Evolutionary conservation across 2,888 invertebrate species (phyloP), one percentile per base, ranked within the genome.

Genomic region (Agrochola lychnidis): DNA sequence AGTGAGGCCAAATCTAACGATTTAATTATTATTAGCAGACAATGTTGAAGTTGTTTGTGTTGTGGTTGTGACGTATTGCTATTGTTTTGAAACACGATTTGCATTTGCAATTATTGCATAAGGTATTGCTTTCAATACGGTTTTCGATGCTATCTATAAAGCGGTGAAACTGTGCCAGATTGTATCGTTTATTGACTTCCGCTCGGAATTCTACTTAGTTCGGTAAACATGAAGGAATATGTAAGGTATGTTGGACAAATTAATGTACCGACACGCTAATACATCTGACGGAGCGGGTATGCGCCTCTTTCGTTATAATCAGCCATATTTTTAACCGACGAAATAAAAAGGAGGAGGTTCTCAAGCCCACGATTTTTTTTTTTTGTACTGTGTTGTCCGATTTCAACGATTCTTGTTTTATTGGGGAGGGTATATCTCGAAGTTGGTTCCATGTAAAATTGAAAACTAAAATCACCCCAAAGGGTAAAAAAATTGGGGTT

Each of bases 31-130:
- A 42, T 69, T 61, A 56, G 42, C 14, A 22, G 30, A 73, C 69
- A 74, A 74, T 69, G 66, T 76, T 61, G 19, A 40, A 56, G 53
- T 68, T 75, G 56, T 53, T 25, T 36, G 1, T n/a, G 30, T 69
- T 59, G 45, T 85, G 85, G 30, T 69, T 59, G 45, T 85, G 85
- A 85, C 80, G 85, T 83, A 63, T 73, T 51, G 57, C 78, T 64
- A 85, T 85, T 85, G 85, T 85, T 72, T 78, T n/a, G 0, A 73
- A 68, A 63, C 42, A 75, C 25, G 22, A 70, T 76, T 81, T 74
- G 78, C 74, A 70, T 78, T 78, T 68, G 67, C 61, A 77, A 71
- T 70, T 67, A 72, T 83, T 78, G 59, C 67, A 76, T 61, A 73
- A 64, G 45, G 70, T 53, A 63, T 59, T 64, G 66, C 40, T 68